Conservation (phyloP, 1,140 invertebrate species). For the Zaprionus kolodkinae region DNA sequence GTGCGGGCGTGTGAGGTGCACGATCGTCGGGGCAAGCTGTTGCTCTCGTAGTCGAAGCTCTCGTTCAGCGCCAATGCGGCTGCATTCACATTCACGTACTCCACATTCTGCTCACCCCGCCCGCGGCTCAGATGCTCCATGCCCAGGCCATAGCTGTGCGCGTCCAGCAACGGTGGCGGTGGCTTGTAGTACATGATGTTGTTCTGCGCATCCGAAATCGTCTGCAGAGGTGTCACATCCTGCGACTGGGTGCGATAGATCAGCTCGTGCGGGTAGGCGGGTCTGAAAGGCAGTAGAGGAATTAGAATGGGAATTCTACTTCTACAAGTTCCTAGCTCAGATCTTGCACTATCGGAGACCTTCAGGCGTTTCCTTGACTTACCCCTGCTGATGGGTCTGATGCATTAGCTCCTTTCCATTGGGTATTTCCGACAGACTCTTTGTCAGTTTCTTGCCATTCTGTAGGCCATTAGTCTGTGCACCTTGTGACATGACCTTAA, state of each 20-base stretch:
- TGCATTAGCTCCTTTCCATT: conserved; percentile 66
- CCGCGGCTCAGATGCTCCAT: conserved; percentile 65
- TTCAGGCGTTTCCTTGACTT: conserved; percentile 21
- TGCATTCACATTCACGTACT: conserved; percentile 70
- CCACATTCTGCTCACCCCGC: conserved; percentile 58
- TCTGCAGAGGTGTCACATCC: conserved; percentile 84
- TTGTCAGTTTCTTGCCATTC: conserved; percentile 89
- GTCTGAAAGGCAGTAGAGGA: conserved; percentile 9
- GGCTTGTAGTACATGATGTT: conserved; percentile 81
- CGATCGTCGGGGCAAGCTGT: conserved; percentile 74
- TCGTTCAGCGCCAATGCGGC: conserved; percentile 68
- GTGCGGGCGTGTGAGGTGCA: conserved; percentile 72
- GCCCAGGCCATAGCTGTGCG: conserved; percentile 63
- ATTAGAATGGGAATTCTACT: background rate
- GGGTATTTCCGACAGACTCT: conserved; percentile 92
- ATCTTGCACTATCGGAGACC: no score
- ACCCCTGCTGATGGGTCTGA: conserved; percentile 57
- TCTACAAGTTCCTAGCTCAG: no score
- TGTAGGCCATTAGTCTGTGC: conserved; percentile 93
- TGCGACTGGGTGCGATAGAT: conserved; percentile 92
- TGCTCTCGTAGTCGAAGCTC: conserved; percentile 80
- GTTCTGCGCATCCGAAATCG: conserved; percentile 72
- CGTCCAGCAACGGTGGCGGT: conserved; percentile 68
- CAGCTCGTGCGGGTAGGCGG: conserved; percentile 88
- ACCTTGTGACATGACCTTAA: conserved; percentile 94